Evolutionary conservation across 1,140 invertebrate genomes (phyloP).

Genomic region (Lethocerus indicus): DNA sequence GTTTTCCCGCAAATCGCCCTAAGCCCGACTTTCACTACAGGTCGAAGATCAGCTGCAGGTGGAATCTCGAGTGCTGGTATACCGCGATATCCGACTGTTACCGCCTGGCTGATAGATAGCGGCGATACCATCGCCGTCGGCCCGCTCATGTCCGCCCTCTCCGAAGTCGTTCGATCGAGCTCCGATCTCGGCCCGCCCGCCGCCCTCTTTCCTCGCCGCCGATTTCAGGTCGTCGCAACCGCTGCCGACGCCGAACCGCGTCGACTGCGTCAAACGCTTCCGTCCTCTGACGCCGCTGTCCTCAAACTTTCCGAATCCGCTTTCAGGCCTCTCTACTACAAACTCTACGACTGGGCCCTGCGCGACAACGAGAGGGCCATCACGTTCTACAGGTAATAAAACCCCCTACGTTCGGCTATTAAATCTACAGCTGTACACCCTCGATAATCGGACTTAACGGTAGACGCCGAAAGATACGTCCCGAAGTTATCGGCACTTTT

Average conservation of each 20-base stretch:
- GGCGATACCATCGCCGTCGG: constrained; percentile 40
- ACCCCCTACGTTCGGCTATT: no score
- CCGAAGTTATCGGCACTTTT: no score
- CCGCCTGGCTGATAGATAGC: constrained; percentile 37
- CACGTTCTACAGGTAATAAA: constrained; percentile 62
- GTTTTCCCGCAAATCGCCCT: constrained; percentile 13
- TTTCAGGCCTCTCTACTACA: constrained; percentile 74
- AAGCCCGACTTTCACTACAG: no score
- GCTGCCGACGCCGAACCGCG: constrained; percentile 18
- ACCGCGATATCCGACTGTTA: constrained; percentile 48
- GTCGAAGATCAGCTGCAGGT: constrained; percentile 48
- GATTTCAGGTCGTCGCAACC: constrained; percentile 38
- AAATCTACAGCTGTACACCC: no score
- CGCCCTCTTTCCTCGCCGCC: constrained; percentile 55
- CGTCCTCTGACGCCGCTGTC: constrained; percentile 55
- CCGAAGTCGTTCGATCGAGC: constrained; percentile 42
- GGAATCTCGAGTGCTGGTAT: constrained; percentile 53
- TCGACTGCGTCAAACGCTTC: constrained; percentile 46
- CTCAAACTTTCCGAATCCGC: constrained; percentile 74
- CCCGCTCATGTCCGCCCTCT: constrained; percentile 52
- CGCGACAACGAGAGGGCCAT: constrained; percentile 45
- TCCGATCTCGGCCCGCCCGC: constrained; percentile 49
- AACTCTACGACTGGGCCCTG: constrained; percentile 70
- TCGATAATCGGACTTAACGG: no score
- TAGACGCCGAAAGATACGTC: no score